Evolutionary conservation across 92 coral and sea anemone genomes (phyloP), one percentile per base, ranked within the genome.

Genomic region (Phenganax subtilis): DNA sequence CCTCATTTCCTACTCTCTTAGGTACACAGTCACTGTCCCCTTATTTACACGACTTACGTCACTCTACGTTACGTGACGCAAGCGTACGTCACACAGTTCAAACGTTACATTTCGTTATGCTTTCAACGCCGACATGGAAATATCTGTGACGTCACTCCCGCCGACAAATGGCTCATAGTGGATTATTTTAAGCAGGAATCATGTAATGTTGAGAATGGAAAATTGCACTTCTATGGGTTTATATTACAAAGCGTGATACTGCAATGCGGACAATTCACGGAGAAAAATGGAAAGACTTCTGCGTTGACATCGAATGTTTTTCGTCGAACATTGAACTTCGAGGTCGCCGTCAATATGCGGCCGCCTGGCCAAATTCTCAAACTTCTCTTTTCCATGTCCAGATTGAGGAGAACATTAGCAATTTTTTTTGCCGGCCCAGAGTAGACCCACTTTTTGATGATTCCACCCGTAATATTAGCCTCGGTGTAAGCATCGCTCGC

Each of bases 191-290:
- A 37, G 47, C 47, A 1, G 47, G 47, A 37, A 37, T 37, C 47
- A 37, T 37, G 47, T 5, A 37, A 37, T 37, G 47, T 5, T 37
- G 20, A 64, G 30, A 5, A 64, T 12, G 30, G 70, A 52, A 25
- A 8, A 20, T 20, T 12, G 17, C 70, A n/a, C 8, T 64, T 44
- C 20, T 68, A 68, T 28, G 53, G 52, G 54, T 68, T 68, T 17
- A 30, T 68, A 12, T 6, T 68, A 37, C 14, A 68, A 37, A 68
- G 47, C 47, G 73, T 68, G 8, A 68, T 51, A 30, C 73, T 28
- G 54, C 73, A 68, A 52, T 68, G 73, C 53, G 73, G 73, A 12
- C 73, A 68, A 30, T 68, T 68, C 53, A 68, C 52, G 73, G 73
- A 68, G 73, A 68, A 68, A 37, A 68, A 68, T 37, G 73, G 73